phyloP scores from a whole-genome alignment of 2,888 invertebrate genomes.

The Lasioglossum oenotherae region DNA sequence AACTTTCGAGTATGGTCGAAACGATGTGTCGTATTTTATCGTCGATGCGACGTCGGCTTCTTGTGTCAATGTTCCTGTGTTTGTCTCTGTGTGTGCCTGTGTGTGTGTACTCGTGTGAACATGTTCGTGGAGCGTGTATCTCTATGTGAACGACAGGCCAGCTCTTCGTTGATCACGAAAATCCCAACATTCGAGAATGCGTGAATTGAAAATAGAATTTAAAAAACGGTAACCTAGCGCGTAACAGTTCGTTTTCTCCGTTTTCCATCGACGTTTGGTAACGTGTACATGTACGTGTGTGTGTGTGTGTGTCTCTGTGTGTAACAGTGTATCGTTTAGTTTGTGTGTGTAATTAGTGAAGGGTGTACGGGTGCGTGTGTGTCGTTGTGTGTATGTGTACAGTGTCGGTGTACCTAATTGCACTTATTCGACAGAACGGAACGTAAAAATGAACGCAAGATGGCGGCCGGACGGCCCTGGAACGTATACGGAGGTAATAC shows the following conservation, averaged over 20 bases:
- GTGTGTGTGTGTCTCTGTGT: constrained; percentile 12
- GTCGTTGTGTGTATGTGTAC: constrained; percentile 56
- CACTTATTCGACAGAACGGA: constrained; percentile 84
- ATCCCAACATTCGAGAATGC: constrained; percentile 83
- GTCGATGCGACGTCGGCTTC: constrained; percentile 72
- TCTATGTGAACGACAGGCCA: constrained; percentile 74
- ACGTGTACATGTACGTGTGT: constrained; percentile 13
- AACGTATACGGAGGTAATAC: constrained; percentile 80
- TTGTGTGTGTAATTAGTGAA: constrained; percentile 22
- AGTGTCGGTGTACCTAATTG: constrained; percentile 82
- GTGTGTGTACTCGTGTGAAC: constrained; percentile 11
- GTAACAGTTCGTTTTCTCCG: constrained; percentile 78
- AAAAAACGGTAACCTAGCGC: constrained; percentile 82
- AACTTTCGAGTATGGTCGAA: constrained; percentile 43
- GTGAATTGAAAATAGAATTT: constrained; percentile 83
- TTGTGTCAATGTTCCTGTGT: constrained; percentile 50
- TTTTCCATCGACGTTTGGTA: constrained; percentile 63
- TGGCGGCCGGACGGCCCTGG: constrained; percentile 82
- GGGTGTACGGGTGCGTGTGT: constrained; percentile 37
- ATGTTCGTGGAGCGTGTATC: constrained; percentile 64
- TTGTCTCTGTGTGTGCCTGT: constrained; percentile 18
- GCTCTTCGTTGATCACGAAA: constrained; percentile 84
- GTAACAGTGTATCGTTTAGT: constrained; percentile 8
- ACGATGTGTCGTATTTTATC: constrained; percentile 38
- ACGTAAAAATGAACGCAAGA: constrained; percentile 83